These are phyloP conservation scores for Lycia hirtaria DNA, from an alignment of 2,888 invertebrate species.

Conservation along the genomic window DNA sequence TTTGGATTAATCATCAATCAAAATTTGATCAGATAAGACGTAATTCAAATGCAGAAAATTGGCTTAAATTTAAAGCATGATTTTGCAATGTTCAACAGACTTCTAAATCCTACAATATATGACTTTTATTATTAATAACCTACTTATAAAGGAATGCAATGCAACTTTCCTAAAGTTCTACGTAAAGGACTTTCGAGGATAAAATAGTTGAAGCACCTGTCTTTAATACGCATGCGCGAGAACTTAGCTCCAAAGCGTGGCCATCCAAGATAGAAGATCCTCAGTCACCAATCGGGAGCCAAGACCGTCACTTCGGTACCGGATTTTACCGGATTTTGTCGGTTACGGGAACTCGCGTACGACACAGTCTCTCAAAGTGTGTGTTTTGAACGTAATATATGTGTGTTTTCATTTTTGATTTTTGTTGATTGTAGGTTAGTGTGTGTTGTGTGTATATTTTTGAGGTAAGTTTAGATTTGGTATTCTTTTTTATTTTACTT, in stretches of 20 bases:
- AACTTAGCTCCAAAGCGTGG: slow-evolving; percentile 59
- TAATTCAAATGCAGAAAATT: too few species aligned
- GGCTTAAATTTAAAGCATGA: too few species aligned
- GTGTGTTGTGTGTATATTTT: slow-evolving; percentile 30
- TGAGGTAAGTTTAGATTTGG: slow-evolving; percentile 31
- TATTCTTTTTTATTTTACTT: not conserved
- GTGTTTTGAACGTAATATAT: slow-evolving; percentile 32
- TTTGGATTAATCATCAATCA: too few species aligned
- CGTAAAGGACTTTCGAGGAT: slow-evolving; percentile 62
- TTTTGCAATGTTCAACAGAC: too few species aligned
- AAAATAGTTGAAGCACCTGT: slow-evolving; percentile 58
- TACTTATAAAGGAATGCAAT: too few species aligned
- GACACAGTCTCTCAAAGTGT: slow-evolving; percentile 22
- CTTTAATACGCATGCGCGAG: slow-evolving; percentile 62
- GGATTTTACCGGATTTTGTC: slow-evolving; percentile 7
- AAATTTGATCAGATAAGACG: too few species aligned
- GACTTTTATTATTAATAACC: too few species aligned
- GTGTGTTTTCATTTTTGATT: not conserved
- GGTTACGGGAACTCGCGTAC: slow-evolving; percentile 29
- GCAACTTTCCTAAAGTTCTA: too few species aligned
- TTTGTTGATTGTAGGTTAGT: slow-evolving; percentile 8
- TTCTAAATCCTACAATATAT: too few species aligned
- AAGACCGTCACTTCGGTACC: slow-evolving; percentile 19
- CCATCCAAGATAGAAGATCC: slow-evolving; percentile 44
- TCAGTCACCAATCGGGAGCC: slow-evolving; percentile 61